Conservation (phyloP, 2,113 vertebrate species). For the Origma solitaria region DNA sequence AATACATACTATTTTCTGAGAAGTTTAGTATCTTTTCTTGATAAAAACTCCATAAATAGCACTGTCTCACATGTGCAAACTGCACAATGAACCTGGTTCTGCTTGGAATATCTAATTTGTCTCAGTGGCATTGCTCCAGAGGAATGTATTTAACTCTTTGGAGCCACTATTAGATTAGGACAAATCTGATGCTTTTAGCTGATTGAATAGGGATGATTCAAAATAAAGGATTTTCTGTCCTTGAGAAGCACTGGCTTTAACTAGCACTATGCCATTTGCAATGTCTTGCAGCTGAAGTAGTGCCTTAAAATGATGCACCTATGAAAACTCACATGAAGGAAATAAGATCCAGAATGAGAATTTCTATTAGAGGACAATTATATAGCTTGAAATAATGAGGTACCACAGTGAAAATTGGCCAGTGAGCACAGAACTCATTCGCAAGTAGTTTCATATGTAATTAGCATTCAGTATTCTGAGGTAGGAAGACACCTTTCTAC, state of each 20-base stretch:
- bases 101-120: slow-evolving; percentile 39
- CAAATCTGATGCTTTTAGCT: neutral
- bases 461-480: neutral
- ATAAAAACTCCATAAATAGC: slow-evolving; percentile 36
- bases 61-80: slow-evolving; percentile 6
- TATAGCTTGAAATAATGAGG: slow-evolving; percentile 12
- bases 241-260: neutral
- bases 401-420: neutral
- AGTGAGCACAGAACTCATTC: neutral
- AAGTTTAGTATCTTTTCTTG: slow-evolving; percentile 5
- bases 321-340: neutral
- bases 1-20: slow-evolving; percentile 20
- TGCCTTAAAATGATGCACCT: neutral
- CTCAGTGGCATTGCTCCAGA: neutral
- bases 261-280: neutral
- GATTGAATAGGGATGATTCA: neutral
- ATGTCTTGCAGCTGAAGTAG: neutral
- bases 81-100: slow-evolving; percentile 35
- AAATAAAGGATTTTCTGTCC: slow-evolving; percentile 17
- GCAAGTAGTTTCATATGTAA: neutral
- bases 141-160: slow-evolving; percentile 29
- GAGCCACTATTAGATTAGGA: neutral
- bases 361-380: slow-evolving; percentile 11
- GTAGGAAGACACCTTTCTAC: neutral
- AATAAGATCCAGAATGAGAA: neutral